A percentile compares a stretch with the other conserved stretches of the same genome.
Conservation (phyloP, 2,113 vertebrate genomes). For the Neoarius graeffei region DNA sequence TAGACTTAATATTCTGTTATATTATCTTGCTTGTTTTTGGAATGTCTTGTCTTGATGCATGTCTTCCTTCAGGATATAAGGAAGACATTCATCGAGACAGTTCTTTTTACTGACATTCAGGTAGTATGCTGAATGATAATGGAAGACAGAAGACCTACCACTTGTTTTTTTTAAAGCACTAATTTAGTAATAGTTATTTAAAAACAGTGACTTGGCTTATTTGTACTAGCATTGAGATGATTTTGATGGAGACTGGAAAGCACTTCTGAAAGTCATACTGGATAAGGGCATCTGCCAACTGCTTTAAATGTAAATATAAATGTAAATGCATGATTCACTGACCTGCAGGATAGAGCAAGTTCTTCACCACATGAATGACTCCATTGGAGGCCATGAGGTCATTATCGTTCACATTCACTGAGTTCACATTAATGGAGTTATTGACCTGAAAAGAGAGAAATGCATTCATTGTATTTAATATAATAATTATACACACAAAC, state of each 20-base stretch:
- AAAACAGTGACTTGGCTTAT: background rate
- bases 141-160: background rate
- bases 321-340: background rate
- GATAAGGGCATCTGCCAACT: background rate
- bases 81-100: background rate
- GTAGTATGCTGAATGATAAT: background rate
- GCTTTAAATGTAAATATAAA: background rate
- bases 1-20: background rate
- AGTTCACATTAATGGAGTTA: constrained; percentile 86
- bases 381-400: constrained; percentile 96
- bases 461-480: background rate
- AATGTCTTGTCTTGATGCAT: background rate
- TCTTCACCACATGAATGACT: constrained; percentile 91
- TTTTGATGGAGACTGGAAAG: background rate
- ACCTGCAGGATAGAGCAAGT: constrained; percentile 91
- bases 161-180: background rate
- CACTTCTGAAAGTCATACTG: background rate
- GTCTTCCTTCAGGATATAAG: background rate
- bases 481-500: background rate
- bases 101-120: background rate
- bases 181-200: too few relatives aligned
- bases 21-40: background rate
- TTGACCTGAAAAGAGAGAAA: constrained; percentile 75
- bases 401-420: constrained; percentile 79
- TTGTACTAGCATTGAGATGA: background rate